Percentiles rank a stretch among this genome's conserved stretches.
phyloP scores from a whole-genome alignment of 2,888 invertebrate genomes.

The Lepidocyrtinus sp. region DNA sequence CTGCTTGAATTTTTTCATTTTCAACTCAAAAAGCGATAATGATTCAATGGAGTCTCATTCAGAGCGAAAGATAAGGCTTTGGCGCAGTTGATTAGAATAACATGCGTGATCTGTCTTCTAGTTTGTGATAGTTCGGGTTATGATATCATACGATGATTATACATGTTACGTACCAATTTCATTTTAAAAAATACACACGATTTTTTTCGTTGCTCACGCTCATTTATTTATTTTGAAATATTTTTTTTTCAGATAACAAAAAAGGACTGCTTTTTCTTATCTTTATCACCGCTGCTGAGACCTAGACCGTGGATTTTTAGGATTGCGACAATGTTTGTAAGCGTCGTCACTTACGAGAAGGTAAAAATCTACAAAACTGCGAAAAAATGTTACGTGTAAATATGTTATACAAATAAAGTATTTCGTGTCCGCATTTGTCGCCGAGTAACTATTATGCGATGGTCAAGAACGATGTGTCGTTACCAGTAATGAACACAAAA shows the following conservation, averaged over 20 bases:
- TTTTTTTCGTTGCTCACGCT: conserved; percentile 32
- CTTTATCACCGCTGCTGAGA: conserved; percentile 24
- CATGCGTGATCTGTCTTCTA: conserved; percentile 21
- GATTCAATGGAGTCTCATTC: conserved; percentile 2
- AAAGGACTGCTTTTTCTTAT: conserved; percentile 20
- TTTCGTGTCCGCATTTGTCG: conserved; percentile 33
- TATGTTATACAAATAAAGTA: conserved; percentile 26
- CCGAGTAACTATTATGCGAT: conserved; percentile 32
- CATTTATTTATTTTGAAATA: conserved; percentile 46
- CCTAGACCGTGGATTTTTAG: conserved; percentile 48
- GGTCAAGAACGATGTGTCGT: conserved; percentile 50
- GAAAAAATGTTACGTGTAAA: conserved; percentile 16
- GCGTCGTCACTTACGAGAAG: conserved; percentile 25
- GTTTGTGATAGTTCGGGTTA: not conserved
- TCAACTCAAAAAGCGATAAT: conserved; percentile 18
- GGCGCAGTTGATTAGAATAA: conserved; percentile 9
- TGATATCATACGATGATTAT: conserved; percentile 18
- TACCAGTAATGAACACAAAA: not conserved
- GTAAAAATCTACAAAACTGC: not conserved
- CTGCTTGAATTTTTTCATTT: too few relatives aligned
- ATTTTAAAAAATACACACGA: conserved; percentile 17
- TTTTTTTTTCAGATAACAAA: conserved; percentile 33
- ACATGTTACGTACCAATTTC: conserved; percentile 4
- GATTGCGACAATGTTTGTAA: not conserved
- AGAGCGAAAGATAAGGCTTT: not conserved